Base-by-base conservation (phyloP, 1,140 invertebrate genomes). In the Lordiphosa mommai region DNA sequence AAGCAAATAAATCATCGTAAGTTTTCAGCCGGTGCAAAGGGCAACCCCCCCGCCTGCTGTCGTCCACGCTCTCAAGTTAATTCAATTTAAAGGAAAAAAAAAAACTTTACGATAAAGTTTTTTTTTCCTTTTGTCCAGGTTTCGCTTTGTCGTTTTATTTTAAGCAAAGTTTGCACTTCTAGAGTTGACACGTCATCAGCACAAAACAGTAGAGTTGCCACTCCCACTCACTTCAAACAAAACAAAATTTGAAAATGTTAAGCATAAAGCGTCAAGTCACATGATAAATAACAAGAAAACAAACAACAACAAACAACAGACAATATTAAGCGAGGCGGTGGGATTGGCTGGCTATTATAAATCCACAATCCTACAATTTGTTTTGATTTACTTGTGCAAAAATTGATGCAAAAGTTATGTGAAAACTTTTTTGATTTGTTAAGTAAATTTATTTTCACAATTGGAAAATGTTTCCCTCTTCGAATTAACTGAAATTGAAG, bases 381-480 rank as follows among this genome's bases (percentile, higher is more conserved):
- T 68, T 73, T 73, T 53, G 71, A 70, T 70, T 70, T 70, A 59
- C 60, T 68, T 63, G 71, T 30, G 27, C 13, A 33, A 16, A 47
- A 58, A 80, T 72, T 76, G 77, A 82, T 84, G 77, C 43, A 56
- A 84, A 82, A 82, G 77, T 82, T 82, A 82, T 82, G 59, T 68
- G 77, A 82, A 82, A 82, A 82, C 67, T 82, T 82, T 82, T 82
- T 82, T 82, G 77, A 82, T 82, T 82, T 82, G 77, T 72, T 84
- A 84, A 77, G 77, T 84, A 64, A 61, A 84, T 84, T 72, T 72
- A 84, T 84, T 76, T 50, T 71, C 46, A 61, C 65, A 82, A 65
- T 53, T 32, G 58, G 59, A 66, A 67, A 64, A 46, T 55, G 58
- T 32, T 14, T 30, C 23, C 49, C 57, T 65, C 61, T 56, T 47